A percentile compares a stretch with the other conserved stretches of the same genome.
These are phyloP conservation scores for Rhincodon typus DNA, from an alignment of 2,797 vertebrate genomes.

Conservation along the genomic window DNA sequence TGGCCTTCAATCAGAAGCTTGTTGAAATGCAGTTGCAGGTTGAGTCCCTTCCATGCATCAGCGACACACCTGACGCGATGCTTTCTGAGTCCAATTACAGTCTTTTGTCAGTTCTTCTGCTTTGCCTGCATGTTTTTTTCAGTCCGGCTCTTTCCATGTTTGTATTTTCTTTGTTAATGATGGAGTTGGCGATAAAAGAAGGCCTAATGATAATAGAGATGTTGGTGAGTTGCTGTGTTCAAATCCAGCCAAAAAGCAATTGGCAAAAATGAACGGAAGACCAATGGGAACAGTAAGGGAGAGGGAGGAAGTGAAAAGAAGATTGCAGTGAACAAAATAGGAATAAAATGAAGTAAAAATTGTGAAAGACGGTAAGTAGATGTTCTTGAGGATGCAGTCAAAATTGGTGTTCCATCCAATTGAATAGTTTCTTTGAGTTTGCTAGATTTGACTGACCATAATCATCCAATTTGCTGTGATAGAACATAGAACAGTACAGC, in stretches of 20 bases:
- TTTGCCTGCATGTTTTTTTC: not conserved
- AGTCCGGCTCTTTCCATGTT: not conserved
- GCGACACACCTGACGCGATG: not conserved
- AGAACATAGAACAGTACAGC: no score
- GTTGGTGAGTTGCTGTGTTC: not conserved
- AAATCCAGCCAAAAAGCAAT: not conserved
- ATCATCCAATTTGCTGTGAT: not conserved
- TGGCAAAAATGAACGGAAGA: not conserved
- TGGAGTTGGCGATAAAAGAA: not conserved
- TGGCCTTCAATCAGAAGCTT: not conserved
- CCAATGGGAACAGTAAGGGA: not conserved
- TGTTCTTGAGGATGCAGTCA: conserved; percentile 13
- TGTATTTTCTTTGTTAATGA: not conserved
- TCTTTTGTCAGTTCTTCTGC: not conserved
- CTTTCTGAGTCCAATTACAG: not conserved
- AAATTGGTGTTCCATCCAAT: not conserved
- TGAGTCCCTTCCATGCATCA: not conserved
- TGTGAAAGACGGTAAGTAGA: not conserved
- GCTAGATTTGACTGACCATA: not conserved
- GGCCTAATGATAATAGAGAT: not conserved
- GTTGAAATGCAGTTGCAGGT: not conserved
- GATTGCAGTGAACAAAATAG: not conserved
- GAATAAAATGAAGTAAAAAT: conserved; percentile 21
- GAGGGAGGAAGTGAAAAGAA: conserved; percentile 7
- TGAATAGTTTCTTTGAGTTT: not conserved